Percentiles rank a stretch among this genome's conserved stretches.
These are phyloP conservation scores for Halotydeus destructor DNA, from an alignment of 1,140 invertebrate genomes.

Conservation along the genomic window DNA sequence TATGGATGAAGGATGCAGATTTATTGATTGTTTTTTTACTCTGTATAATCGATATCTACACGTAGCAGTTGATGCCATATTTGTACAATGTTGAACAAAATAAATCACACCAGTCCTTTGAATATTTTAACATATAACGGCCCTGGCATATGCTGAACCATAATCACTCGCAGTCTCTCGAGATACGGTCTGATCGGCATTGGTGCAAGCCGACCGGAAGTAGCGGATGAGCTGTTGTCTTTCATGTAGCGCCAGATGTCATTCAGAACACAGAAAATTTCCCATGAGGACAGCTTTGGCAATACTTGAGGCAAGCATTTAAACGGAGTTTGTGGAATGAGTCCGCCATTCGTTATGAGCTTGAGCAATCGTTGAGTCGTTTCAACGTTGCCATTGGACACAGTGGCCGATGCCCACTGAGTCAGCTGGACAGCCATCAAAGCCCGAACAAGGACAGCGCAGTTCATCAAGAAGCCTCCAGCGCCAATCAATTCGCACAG, in stretches of 20 bases:
- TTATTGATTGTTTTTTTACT: no score
- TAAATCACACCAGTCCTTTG: no score
- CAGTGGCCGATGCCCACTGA: slow-evolving; percentile 10
- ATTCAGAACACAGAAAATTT: slow-evolving; percentile 13
- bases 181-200: slow-evolving; percentile 6
- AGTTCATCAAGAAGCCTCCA: slow-evolving; percentile 1
- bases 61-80: no score
- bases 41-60: no score
- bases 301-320: slow-evolving; percentile 6
- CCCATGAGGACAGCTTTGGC: slow-evolving; percentile 4
- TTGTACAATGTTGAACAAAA: no score
- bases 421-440: slow-evolving; percentile 13
- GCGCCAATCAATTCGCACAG: slow-evolving; percentile 8
- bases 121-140: slow-evolving; percentile 13
- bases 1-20: no score
- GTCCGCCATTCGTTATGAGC: slow-evolving; percentile 12
- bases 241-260: slow-evolving; percentile 12
- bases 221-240: slow-evolving; percentile 7
- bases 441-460: slow-evolving; percentile 9
- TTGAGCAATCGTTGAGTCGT: slow-evolving; percentile 8
- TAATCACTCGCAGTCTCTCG: slow-evolving; percentile 11
- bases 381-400: slow-evolving; percentile 2
- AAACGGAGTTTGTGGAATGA: slow-evolving; percentile 11
- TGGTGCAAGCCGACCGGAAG: neutral
- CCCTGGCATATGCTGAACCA: slow-evolving; percentile 4